Evolutionary conservation across 2,797 vertebrate genomes (phyloP), one percentile per base, ranked within the genome.

Genomic region (Adrianichthys oophorus): DNA sequence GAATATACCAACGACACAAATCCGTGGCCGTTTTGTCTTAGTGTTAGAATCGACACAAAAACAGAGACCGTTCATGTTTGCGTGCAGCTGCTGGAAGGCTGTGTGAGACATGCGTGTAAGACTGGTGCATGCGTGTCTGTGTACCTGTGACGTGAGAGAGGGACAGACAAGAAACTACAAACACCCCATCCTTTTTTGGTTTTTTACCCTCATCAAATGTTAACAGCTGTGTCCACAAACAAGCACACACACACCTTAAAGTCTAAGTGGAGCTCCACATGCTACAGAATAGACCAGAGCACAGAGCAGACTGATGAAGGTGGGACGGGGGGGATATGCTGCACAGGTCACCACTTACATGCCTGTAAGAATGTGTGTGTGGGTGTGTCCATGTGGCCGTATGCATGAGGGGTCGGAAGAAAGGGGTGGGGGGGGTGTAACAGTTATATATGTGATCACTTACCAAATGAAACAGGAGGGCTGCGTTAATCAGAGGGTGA

Each of bases 401-500:
- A 45, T 72, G 37, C 37, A 72, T 76, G 72, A 56, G 52, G 51
- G 62, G 43, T 64, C 56, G 59, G 61, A 70, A 66, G 43, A 68
- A 51, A 12, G n/a, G 40, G 41, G 15, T 13, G 43, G 21, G 52
- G 62, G 21, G 52, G 63, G 73, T 74, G 64, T 70, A 74, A 86
- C 79, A 87, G 47, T 79, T 79, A 85, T 82, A 80, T 83, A 87
- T 87, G 81, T 84, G 48, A 70, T 85, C 82, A 93, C 91, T 93
- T 93, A 92, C 91, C 92, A 92, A 92, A 93, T 92, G 85, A 93
- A 91, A 93, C 92, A 92, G 90, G 90, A 92, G 69, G 90, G 91
- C 91, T 92, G 92, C 91, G 80, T 91, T 91, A 92, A 92, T 85
- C 86, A 91, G 89, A 92, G 89, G 86, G 83, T 90, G 88, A 91